Evolutionary conservation across 2,113 vertebrate genomes (phyloP).

Genomic region (Sceloporus tristichus): DNA sequence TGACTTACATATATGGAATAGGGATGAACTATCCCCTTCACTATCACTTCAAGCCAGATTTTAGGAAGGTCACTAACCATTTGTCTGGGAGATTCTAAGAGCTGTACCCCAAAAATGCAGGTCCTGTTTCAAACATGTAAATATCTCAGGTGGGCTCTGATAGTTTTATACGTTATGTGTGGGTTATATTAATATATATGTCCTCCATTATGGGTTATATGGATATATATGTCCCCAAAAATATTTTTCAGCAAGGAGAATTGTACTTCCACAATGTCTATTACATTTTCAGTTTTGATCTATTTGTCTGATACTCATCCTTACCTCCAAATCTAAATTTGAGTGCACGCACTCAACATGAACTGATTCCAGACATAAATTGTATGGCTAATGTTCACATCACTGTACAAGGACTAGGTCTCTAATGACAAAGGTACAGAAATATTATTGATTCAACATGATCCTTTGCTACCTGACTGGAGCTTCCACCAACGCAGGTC

Average conservation of each 20-base stretch:
- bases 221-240: neutral
- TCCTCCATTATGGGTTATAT: no score
- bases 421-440: slow-evolving; percentile 16
- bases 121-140: no score
- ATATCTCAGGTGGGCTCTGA: no score
- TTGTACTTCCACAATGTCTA: neutral
- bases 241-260: neutral
- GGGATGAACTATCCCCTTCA: no score
- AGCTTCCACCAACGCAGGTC: neutral
- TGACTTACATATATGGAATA: no score
- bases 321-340: neutral
- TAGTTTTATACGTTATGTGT: no score
- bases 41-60: no score
- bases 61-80: no score
- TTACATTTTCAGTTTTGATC: neutral
- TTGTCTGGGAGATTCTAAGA: no score
- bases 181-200: no score
- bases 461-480: neutral
- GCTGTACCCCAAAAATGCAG: no score
- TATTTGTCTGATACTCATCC: neutral
- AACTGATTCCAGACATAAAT: neutral
- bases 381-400: slow-evolving; percentile 7
- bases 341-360: neutral
- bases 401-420: neutral
- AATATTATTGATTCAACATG: neutral